Base-by-base conservation (phyloP, 2,888 invertebrate genomes). In the Girardia tigrina region DNA sequence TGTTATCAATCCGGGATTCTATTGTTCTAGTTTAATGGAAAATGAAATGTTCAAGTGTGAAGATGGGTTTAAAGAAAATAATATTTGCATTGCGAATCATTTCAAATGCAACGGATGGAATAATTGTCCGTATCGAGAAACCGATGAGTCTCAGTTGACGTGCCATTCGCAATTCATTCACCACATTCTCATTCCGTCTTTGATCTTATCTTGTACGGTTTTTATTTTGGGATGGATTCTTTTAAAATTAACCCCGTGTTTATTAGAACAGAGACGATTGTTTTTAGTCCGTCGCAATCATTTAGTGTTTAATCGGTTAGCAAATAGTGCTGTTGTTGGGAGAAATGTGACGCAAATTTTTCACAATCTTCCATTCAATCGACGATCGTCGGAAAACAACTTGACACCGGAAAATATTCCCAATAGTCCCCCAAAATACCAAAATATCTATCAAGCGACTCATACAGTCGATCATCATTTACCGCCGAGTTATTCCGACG, bases 351-450 rank as follows among this genome's bases (percentile, higher is more conserved):
- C 56, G n/a, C 4, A n/a, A 16, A 20, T 8, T 56, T 4, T 56
- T 8, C 56, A 56, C 6, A 56, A 16, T 56, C 23, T 56, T 56
- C 23, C 56, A 4, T 56, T 56, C 23, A 56, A 4, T 56, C 56
- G 56, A 2, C 56, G 56, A 56, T 6, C 23, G 4, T 56, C 56
- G 20, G 56, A 56, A 8, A 56, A 56, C n/a, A 56, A 56, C n/a
- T 56, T n/a, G n/a, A 56, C 56, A 6, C 56, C 56, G 56, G 56
- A 56, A 12, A 56, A 56, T n/a, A 56, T 56, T 56, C 56, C 56
- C n/a, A 56, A 56, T n/a, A 56, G 56, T 56, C 56, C 56, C 8
- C 56, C 56, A n/a, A 56, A 56, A 56, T 56, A 56, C n/a, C 56
- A 56, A 56, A 56, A 56, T n/a, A 56, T 56, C 23, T 56, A 56